These are phyloP conservation scores for Pandemis corylana DNA, from an alignment of 2,888 invertebrate genomes.

Conservation along the genomic window DNA sequence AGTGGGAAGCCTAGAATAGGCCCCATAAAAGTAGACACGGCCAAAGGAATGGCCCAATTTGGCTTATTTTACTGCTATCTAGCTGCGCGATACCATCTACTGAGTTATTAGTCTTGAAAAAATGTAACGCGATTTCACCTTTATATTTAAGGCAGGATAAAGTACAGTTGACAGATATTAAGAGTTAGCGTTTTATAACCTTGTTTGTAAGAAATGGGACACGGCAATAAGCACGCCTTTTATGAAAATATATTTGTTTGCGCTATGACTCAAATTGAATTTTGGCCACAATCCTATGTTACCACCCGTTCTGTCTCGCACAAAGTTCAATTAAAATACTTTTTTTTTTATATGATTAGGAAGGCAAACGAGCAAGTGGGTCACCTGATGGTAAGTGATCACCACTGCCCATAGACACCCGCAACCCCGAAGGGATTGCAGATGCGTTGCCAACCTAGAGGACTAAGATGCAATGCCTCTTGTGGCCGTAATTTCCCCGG, in stretches of 20 bases:
- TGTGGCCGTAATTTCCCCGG: no score
- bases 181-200: conserved; percentile 41
- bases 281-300: background rate
- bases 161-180: conserved; percentile 42
- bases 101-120: conserved; percentile 72
- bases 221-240: background rate
- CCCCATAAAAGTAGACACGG: conserved; percentile 65
- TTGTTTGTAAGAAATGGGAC: conserved; percentile 34
- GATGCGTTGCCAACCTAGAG: no score
- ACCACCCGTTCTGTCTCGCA: background rate
- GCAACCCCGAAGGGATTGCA: no score
- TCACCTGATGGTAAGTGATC: no score
- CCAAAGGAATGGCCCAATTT: conserved; percentile 74
- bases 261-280: background rate
- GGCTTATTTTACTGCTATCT: conserved; percentile 77
- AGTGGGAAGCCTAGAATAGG: conserved; percentile 61
- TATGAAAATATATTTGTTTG: conserved; percentile 7
- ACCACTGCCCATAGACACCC: no score
- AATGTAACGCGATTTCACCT: conserved; percentile 70
- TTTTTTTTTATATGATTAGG: no score
- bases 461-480: no score
- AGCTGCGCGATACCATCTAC: conserved; percentile 66
- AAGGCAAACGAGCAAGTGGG: no score
- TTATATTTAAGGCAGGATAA: conserved; percentile 40
- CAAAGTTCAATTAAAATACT: background rate